phyloP scores from a whole-genome alignment of 2,888 invertebrate genomes.

The Leptogaster cylindrica region DNA sequence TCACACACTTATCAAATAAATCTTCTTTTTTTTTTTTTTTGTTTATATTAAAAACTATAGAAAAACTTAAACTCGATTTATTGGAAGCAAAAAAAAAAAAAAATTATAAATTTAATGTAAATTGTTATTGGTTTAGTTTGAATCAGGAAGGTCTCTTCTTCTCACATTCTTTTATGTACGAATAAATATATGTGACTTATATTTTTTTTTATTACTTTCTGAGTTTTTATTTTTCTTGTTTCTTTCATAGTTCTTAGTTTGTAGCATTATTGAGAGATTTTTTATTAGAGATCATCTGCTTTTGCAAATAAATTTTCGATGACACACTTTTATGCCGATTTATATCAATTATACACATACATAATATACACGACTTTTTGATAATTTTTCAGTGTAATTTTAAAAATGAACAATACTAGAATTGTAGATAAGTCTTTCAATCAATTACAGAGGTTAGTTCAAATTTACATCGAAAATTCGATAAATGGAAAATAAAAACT shows the following conservation, averaged over 20 bases:
- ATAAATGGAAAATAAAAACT: no score
- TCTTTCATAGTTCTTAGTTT: background rate
- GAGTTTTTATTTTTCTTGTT: slow-evolving; percentile 23
- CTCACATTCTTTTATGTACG: slow-evolving; percentile 40
- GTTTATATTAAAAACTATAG: background rate
- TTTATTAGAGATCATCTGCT: slow-evolving; percentile 12
- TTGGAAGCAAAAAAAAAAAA: background rate
- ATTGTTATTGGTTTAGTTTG: slow-evolving; percentile 34
- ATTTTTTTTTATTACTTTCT: slow-evolving; percentile 30
- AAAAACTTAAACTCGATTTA: slow-evolving; percentile 7
- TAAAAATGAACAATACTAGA: slow-evolving; percentile 23
- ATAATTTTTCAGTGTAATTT: slow-evolving; percentile 33
- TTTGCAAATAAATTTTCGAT: slow-evolving; percentile 18
- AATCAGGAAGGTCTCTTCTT: slow-evolving; percentile 30
- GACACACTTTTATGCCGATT: slow-evolving; percentile 33
- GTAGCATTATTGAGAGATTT: background rate
- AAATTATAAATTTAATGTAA: slow-evolving; percentile 30
- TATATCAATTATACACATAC: slow-evolving; percentile 34
- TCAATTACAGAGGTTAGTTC: slow-evolving; percentile 30
- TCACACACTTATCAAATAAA: slow-evolving; percentile 22
- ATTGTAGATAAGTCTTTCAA: slow-evolving; percentile 28
- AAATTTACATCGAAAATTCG: no score
- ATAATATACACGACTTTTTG: slow-evolving; percentile 36
- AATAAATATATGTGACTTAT: slow-evolving; percentile 37
- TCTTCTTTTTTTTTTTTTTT: background rate